Evolutionary conservation across 1,140 invertebrate species (phyloP), one percentile per base, ranked within the genome.

Genomic region (Lordiphosa stackelbergi): DNA sequence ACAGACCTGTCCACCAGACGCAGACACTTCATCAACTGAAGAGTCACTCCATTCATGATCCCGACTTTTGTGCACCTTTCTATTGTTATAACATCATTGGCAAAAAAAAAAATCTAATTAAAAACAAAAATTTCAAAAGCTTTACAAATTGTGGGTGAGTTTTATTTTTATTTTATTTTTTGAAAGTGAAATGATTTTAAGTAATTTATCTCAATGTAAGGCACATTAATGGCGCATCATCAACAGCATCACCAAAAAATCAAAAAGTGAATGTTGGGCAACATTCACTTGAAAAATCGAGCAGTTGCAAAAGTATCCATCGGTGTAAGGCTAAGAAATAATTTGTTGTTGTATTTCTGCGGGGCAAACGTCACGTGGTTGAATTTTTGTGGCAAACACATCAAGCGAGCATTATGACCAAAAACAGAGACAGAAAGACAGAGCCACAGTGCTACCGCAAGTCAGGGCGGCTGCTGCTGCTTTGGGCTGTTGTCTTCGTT

Each of bases 241-340:
- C 66, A 56, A 19, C 34, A 38, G 12, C 45, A 53, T 53, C 37
- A 53, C 13, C 24, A 43, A 52, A 42, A 68, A 35, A 59, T 53
- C 22, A 62, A 78, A 78, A 73, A 72, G 73, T 78, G 65, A 78
- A 78, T 78, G 64, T 73, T 78, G 73, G 51, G 45, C 56, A 78
- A 68, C 69, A 68, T 78, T 78, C 73, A 78, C 73, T 78, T 69
- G 43, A 58, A 72, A 77, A 69, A 69, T 74, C 71, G 71, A 74
- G 71, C 71, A 74, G 41, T 75, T 62, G 64, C 53, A 31, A 66
- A 66, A 66, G 66, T 9, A 68, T 71, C 54, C 69, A 68, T 77
- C 69, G 72, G 54, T 59, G 59, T 62, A 56, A 71, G 53, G 48
- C 57, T 48, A 28, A 51, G 36, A 56, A 65, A 73, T 61, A 62